Conservation (phyloP, 2,888 invertebrate species). For the Cephus sareptanus region DNA sequence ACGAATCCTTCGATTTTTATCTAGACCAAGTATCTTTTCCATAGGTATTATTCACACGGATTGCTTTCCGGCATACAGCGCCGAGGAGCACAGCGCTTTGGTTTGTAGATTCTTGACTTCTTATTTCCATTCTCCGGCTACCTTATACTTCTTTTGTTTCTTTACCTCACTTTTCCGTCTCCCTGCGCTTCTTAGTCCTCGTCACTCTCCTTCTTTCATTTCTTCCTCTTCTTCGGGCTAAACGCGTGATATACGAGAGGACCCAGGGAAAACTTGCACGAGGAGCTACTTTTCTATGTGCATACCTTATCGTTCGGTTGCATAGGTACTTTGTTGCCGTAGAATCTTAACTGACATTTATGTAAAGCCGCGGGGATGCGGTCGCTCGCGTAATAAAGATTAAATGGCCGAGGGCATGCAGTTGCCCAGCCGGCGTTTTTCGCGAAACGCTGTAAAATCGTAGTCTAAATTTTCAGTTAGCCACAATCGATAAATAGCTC, state of each 20-base stretch:
- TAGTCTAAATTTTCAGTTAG: neutral
- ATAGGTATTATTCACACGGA: conserved; percentile 1
- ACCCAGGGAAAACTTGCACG: conserved; percentile 27
- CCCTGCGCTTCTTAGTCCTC: neutral
- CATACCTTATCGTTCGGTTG: conserved; percentile 32
- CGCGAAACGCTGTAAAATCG: neutral
- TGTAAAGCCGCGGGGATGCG: conserved; percentile 28
- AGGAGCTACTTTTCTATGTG: conserved; percentile 32
- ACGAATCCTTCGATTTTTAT: neutral
- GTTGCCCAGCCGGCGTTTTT: neutral
- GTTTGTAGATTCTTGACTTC: conserved; percentile 33
- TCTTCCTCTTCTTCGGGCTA: conserved; percentile 9
- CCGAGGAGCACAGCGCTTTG: conserved; percentile 20
- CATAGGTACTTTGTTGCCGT: conserved; percentile 21
- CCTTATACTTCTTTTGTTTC: neutral
- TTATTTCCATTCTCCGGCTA: neutral
- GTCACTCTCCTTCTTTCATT: neutral
- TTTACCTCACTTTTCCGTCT: neutral
- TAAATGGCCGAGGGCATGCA: conserved; percentile 16
- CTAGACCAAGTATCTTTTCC: neutral
- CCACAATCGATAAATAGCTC: neutral
- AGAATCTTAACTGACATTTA: conserved; percentile 40
- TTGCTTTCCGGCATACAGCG: neutral
- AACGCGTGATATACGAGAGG: conserved; percentile 28
- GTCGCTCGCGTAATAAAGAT: conserved; percentile 37